Evolutionary conservation across 2,113 vertebrate genomes (phyloP).

Genomic region (Podarcis raffonei): DNA sequence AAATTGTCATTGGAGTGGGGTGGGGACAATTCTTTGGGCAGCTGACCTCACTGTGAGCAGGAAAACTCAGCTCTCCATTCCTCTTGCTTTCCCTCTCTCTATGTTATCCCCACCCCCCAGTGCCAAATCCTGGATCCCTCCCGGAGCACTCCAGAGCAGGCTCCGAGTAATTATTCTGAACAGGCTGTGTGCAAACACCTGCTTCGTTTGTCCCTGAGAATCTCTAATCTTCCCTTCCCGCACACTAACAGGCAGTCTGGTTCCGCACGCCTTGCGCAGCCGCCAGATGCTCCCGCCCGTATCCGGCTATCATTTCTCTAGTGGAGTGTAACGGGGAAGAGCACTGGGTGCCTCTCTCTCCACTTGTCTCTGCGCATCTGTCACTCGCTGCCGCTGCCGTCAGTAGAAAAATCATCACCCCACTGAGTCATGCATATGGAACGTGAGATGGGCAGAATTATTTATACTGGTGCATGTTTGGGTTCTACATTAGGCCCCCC

Average conservation of each 20-base stretch:
- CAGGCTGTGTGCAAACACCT: constrained; percentile 74
- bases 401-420: constrained; percentile 78
- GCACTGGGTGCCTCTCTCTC: constrained; percentile 69
- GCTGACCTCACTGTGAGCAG: not conserved
- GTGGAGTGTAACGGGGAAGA: constrained; percentile 62
- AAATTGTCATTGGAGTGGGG: too few relatives aligned
- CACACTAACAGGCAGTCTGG: constrained; percentile 59
- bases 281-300: constrained; percentile 73
- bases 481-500: not conserved
- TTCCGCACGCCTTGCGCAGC: constrained; percentile 47
- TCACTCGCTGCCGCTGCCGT: constrained; percentile 71
- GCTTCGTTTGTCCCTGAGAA: constrained; percentile 70
- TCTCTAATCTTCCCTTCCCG: constrained; percentile 67
- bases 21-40: not conserved
- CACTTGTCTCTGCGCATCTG: constrained; percentile 76
- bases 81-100: not conserved
- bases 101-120: not conserved
- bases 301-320: constrained; percentile 67
- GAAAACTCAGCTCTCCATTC: too few relatives aligned
- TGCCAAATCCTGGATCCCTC: constrained; percentile 25
- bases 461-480: constrained; percentile 73
- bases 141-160: constrained; percentile 56
- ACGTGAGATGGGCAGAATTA: constrained; percentile 72
- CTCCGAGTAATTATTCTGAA: constrained; percentile 59
- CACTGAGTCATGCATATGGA: constrained; percentile 80